Base-by-base conservation (phyloP, 2,797 vertebrate genomes). In the Streptopelia turtur region DNA sequence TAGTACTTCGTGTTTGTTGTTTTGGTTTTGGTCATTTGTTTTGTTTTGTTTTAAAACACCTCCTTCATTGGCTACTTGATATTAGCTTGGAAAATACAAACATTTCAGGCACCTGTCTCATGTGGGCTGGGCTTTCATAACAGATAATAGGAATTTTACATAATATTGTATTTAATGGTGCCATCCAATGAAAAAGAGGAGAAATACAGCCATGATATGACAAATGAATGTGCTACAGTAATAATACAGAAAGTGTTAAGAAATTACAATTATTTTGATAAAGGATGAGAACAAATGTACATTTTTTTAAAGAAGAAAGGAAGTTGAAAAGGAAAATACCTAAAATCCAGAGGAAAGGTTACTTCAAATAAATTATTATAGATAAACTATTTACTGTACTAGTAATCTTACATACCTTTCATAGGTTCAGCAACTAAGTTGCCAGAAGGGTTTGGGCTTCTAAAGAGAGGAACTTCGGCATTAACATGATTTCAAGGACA, bases 401-500 rank as follows among this genome's bases (percentile, higher is more conserved):
- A 53, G 13, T 65, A 74, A 78, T 59, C 16, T 45, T 74, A 61
- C 10, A 14, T 81, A 31, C 28, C 16, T 92, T 68, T 83, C 55
- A 60, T 41, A 24, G 27, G 16, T 87, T 57, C 50, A 56, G 17
- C 22, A 37, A 35, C n/a, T 45, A 69, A 57, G 10, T 65, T 81
- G 13, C 53, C 71, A 55, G 16, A 71, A 69, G 8, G 0, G 20
- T 75, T 70, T 78, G 74, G 65, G 23, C 57, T 74, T 87, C 20
- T 25, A 11, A 37, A 77, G 41, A 28, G 20, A 27, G 13, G 21
- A 56, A 33, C 33, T 71, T 90, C 17, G 0, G 0, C 27, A 11
- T 37, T 53, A 82, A 5, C 9, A 4, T 39, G 59, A 83, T 71
- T 85, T 90, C 35, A 80, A 56, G 57, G 41, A 43, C 35, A 50